phyloP scores from a whole-genome alignment of 1,140 invertebrate species.

The Gonatopus flavifemur region DNA sequence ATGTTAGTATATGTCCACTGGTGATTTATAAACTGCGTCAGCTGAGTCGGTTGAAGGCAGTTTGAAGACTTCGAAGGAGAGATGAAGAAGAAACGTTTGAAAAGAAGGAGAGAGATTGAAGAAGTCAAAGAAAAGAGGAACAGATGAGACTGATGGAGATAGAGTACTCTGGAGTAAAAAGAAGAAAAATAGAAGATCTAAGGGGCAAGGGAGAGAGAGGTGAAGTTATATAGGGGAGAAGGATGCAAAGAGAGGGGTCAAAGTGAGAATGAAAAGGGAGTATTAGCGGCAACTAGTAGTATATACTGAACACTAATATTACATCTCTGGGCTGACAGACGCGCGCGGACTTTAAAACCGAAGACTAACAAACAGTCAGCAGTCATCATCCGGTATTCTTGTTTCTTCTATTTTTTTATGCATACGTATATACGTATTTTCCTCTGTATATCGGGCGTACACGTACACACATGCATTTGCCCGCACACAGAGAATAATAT shows the following conservation, averaged over 20 bases:
- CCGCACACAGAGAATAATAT: slow-evolving; percentile 17
- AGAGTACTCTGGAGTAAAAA: too few species aligned
- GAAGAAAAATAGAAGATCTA: background rate
- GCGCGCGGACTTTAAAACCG: slow-evolving; percentile 58
- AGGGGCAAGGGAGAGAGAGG: slow-evolving; percentile 9
- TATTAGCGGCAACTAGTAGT: slow-evolving; percentile 31
- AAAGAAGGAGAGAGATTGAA: too few species aligned
- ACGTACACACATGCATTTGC: too few species aligned
- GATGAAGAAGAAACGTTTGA: too few species aligned
- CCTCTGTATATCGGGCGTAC: too few species aligned
- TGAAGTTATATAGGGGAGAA: slow-evolving; percentile 24
- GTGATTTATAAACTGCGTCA: background rate
- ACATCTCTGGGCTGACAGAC: slow-evolving; percentile 58
- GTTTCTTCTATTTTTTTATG: slow-evolving; percentile 56
- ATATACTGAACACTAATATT: slow-evolving; percentile 57
- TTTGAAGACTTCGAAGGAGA: too few species aligned
- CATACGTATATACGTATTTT: slow-evolving; percentile 18
- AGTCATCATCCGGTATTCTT: slow-evolving; percentile 60
- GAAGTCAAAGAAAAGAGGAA: background rate
- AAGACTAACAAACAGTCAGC: slow-evolving; percentile 60
- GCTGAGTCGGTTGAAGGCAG: too few species aligned
- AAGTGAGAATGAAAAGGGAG: slow-evolving; percentile 38
- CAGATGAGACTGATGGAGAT: background rate
- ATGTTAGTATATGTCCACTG: too few species aligned
- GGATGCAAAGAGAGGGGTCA: slow-evolving; percentile 25